Percentiles rank a stretch among this genome's conserved stretches.
These are phyloP conservation scores for Crambe crambe DNA, from an alignment of 37 sponge, comb jelly and placozoan species.

Conservation along the genomic window DNA sequence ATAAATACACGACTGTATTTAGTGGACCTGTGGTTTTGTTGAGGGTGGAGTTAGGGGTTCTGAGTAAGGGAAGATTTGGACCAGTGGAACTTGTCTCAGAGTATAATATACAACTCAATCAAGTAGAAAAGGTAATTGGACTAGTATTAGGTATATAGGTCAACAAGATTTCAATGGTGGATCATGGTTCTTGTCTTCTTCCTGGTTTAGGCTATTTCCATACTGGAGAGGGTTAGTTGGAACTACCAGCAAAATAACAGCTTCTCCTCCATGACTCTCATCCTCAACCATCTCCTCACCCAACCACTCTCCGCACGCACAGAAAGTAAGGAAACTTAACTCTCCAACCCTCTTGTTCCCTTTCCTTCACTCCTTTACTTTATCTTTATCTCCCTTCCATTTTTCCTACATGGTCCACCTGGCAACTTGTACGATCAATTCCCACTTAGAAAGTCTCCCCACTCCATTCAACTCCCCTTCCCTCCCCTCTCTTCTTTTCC, in stretches of 20 bases:
- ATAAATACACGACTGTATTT: not conserved
- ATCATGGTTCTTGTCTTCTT: no score
- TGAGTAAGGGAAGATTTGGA: conserved; percentile 58
- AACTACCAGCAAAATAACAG: conserved; percentile 37
- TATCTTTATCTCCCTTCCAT: not conserved
- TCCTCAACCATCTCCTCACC: conserved; percentile 61
- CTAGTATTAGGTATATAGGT: no score
- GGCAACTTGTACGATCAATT: no score
- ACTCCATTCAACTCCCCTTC: no score
- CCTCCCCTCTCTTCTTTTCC: no score
- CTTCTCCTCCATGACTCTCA: conserved; percentile 46
- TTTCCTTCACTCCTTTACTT: not conserved
- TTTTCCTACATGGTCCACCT: not conserved
- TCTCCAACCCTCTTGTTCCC: no score
- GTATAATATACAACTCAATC: conserved; percentile 44
- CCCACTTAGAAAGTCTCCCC: no score
- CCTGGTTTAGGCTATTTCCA: conserved; percentile 34
- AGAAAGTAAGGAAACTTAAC: conserved; percentile 50
- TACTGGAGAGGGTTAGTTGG: conserved; percentile 52
- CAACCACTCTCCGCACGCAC: conserved; percentile 53
- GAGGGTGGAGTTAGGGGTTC: conserved; percentile 63
- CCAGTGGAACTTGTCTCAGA: conserved; percentile 58
- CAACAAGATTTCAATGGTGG: not conserved
- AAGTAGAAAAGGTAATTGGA: conserved; percentile 33
- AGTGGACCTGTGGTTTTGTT: conserved; percentile 69